Base-by-base conservation (phyloP, 2,888 invertebrate genomes). In the Agrenia bidenticulata region DNA sequence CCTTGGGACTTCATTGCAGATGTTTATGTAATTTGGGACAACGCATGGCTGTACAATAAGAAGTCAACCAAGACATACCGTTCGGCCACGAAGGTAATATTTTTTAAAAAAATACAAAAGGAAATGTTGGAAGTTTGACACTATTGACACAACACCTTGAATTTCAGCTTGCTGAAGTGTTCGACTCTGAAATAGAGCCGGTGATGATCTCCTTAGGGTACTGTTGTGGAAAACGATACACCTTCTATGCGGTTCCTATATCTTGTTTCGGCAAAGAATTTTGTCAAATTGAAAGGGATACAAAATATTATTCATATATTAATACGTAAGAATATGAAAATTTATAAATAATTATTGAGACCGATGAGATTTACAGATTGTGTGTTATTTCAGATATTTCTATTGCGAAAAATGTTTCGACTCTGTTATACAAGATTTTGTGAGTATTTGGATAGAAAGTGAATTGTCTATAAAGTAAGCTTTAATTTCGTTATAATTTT, bases 1-100 rank as follows among this genome's bases (percentile, higher is more conserved):
- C 98, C 98, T 0, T 98, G 98, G 97, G 94, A 98, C 80, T 99
- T 96, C 80, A 95, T 97, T 4, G 96, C 99, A 78, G 98, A 99
- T 80, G 94, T 99, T 1, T 99, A 97, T 96, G 86, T 98, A 73
- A 99, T 99, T 99, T 97, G 99, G 79, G 97, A 99, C 78, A 99
- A 99, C 81, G 99, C 99, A 5, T 99, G 99, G 98, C 84, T 97
- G 11, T 99, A 99, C 81, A 99, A 99, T 81, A 87, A 94, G 69
- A 99, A 99, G 82, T 94, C 95, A 53, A 97, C 98, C 5, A 85
- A 93, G 76, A 99, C 99, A 61, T 99, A 99, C 83, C 89, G 94
- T 84, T 96, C 92, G 81, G 96, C 97, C 83, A 94, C 96, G 74
- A 98, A 97, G 90, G 97, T 98, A 81, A 83, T 82, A 77, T 15